Evolutionary conservation across 35 echinoderm and acorn worm species (phyloP).

Genomic region (Holothuria glaberrima): DNA sequence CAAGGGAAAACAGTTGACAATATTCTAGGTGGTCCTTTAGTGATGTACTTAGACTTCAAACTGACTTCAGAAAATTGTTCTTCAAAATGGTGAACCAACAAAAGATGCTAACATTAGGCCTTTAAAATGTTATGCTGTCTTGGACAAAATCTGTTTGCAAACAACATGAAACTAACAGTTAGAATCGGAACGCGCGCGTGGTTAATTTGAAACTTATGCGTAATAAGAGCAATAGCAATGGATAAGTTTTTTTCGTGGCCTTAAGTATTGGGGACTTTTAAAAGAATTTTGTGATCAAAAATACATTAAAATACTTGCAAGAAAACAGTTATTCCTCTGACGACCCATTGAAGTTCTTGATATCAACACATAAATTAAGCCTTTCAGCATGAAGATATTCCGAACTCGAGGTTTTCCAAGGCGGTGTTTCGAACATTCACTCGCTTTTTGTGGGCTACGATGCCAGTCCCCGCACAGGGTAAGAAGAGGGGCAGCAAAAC

Average conservation of each 20-base stretch:
- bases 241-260: too few relatives aligned
- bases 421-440: slow-evolving; percentile 3
- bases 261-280: too few relatives aligned
- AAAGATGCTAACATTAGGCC: too few relatives aligned
- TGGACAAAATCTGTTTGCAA: neutral
- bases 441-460: neutral
- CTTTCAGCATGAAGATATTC: slow-evolving; percentile 58
- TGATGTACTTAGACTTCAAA: neutral
- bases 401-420: slow-evolving; percentile 4
- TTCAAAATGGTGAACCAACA: neutral
- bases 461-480: slow-evolving; percentile 8
- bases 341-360: slow-evolving; percentile 12
- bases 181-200: neutral
- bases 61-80: neutral
- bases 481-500: neutral
- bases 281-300: too few relatives aligned
- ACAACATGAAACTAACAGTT: neutral
- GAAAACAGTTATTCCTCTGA: neutral
- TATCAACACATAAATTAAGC: slow-evolving; percentile 61
- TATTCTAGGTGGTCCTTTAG: too few relatives aligned
- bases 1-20: neutral
- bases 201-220: neutral
- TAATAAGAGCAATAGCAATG: neutral
- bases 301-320: neutral
- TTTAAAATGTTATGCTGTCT: neutral